A percentile compares a stretch with the other conserved stretches of the same genome.
Conservation (phyloP, 92 coral and sea anemone species). For the Epizoanthus ramosus region DNA sequence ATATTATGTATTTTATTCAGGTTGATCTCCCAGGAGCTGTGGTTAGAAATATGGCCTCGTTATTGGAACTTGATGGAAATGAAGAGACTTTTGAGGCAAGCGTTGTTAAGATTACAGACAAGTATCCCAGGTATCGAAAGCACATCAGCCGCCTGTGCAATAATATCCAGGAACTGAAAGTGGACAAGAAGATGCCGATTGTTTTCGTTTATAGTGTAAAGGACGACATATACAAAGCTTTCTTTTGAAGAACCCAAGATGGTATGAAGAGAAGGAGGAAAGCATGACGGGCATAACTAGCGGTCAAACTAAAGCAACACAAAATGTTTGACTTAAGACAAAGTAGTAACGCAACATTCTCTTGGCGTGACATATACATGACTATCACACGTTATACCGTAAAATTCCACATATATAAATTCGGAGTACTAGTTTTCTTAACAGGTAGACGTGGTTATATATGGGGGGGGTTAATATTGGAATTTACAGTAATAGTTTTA, state of each 20-base stretch:
- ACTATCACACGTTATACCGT: no score
- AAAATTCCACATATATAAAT: no score
- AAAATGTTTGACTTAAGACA: no score
- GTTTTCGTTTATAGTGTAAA: constrained; percentile 84
- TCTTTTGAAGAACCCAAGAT: constrained; percentile 51
- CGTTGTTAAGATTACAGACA: constrained; percentile 74
- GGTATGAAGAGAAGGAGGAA: no score
- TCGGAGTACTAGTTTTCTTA: no score
- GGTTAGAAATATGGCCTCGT: constrained; percentile 71
- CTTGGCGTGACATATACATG: no score
- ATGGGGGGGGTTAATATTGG: no score
- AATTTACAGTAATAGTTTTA: no score
- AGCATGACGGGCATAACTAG: no score
- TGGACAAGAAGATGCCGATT: constrained; percentile 70
- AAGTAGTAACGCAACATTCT: no score
- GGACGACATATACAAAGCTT: constrained; percentile 82
- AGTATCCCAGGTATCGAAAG: constrained; percentile 70
- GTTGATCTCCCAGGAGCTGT: constrained; percentile 90
- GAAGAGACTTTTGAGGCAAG: constrained; percentile 68
- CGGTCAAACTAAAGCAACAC: no score
- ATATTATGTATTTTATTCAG: constrained; percentile 41
- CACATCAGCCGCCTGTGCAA: constrained; percentile 81
- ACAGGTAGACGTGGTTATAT: no score
- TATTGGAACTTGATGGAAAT: constrained; percentile 78
- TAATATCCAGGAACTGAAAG: constrained; percentile 76